Evolutionary conservation across 2,888 invertebrate species (phyloP), one percentile per base, ranked within the genome.

Genomic region (Thumatha senex): DNA sequence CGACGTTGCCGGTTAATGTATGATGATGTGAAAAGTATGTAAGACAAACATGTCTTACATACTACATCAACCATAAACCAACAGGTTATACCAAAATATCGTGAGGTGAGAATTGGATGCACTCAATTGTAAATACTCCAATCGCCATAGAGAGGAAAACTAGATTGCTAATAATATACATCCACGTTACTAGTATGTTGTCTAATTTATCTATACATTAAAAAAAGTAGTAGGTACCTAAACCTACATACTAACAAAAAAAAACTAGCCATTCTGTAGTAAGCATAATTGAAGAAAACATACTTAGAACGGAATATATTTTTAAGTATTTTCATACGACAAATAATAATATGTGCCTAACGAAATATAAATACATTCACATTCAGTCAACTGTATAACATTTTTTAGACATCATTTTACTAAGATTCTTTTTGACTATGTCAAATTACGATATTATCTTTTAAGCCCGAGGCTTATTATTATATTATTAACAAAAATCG

Each of bases 401-500:
- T 46, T 45, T 48, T n/a, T 30, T 46, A 30, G 31, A 45, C 52
- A 40, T 54, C 52, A 56, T 60, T 67, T 63, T 14, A 43, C 58
- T 63, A 61, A 54, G 40, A 46, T 51, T 36, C 46, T 47, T 54
- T 54, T 58, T 61, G 76, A 77, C 78, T 64, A 67, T 60, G 73
- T 76, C 75, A 71, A 72, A 50, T 54, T 40, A 69, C 56, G 43
- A 61, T 67, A 62, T 66, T 52, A 58, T 67, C 29, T 31, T 52
- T 34, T 66, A 56, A 71, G 71, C 75, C 67, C 58, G 56, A 61
- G 68, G 67, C 73, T 70, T 46, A 61, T 61, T 65, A 56, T 62
- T 29, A 45, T 48, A 66, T 12, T 35, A 39, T 39, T 31, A 31
- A 10, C 31, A 31, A 10, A 31, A 31, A 31, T 11, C 8, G 60